Conservation (phyloP, 1,140 invertebrate species). For the Rhopalosiphum maidis region DNA sequence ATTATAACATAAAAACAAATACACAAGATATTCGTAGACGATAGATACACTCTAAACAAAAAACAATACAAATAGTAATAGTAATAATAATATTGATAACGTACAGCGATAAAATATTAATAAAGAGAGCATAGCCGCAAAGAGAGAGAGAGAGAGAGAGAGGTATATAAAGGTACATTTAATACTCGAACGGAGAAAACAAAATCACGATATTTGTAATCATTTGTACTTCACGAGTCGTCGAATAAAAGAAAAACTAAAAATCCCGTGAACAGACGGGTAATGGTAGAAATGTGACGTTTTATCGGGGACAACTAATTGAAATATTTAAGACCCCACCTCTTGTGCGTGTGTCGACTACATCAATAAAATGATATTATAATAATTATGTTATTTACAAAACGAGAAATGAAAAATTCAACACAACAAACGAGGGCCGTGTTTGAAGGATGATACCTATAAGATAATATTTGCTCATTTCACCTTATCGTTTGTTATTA, state of each 20-base stretch:
- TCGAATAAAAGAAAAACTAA: neutral
- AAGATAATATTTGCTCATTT: neutral
- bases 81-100: slow-evolving; percentile 18
- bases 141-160: neutral
- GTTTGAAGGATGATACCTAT: neutral
- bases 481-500: neutral
- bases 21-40: neutral
- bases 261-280: neutral
- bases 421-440: neutral
- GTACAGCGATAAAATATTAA: neutral
- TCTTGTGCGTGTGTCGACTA: neutral
- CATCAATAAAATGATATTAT: neutral
- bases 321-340: neutral
- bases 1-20: neutral
- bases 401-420: neutral
- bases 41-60: neutral
- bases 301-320: neutral
- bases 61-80: neutral
- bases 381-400: neutral
- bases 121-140: neutral
- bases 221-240: neutral
- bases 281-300: neutral
- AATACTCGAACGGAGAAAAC: neutral
- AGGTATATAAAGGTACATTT: neutral
- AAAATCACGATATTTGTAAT: neutral